Percentiles rank a stretch among this genome's conserved stretches.
phyloP scores from a whole-genome alignment of 2,113 vertebrate genomes.

The Cranoglanis bouderius region DNA sequence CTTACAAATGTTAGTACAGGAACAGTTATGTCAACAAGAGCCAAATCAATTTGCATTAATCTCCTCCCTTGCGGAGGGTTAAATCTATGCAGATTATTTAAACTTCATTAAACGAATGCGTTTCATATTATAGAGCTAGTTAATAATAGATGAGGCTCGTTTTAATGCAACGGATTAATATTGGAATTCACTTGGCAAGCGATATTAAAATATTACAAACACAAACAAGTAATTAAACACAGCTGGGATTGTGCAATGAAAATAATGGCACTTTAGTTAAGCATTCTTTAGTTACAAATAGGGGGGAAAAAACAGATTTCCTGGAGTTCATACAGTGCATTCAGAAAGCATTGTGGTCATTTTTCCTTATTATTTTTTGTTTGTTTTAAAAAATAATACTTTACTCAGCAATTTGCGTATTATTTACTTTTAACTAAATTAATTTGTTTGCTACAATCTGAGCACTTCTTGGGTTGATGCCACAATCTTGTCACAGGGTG shows the following conservation, averaged over 20 bases:
- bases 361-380: background rate
- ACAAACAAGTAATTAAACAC: background rate
- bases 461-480: background rate
- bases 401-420: background rate
- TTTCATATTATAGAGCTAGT: conserved; percentile 1
- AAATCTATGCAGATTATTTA: conserved; percentile 26
- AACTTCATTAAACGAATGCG: conserved; percentile 30
- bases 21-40: conserved; percentile 20
- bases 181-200: background rate
- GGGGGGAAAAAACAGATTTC: background rate
- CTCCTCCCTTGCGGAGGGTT: background rate
- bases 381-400: background rate
- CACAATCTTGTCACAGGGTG: background rate
- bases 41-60: conserved; percentile 36
- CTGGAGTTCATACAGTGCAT: background rate
- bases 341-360: background rate
- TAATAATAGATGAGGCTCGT: conserved; percentile 32
- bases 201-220: background rate
- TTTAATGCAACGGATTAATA: background rate
- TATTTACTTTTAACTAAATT: background rate
- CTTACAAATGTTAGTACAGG: conserved; percentile 31
- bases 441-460: background rate
- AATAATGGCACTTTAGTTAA: background rate
- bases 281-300: background rate
- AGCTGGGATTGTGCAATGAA: background rate